Percentiles rank a stretch among this genome's conserved stretches.
phyloP scores from a whole-genome alignment of 2,888 invertebrate species.

The Amphipoea lucens region DNA sequence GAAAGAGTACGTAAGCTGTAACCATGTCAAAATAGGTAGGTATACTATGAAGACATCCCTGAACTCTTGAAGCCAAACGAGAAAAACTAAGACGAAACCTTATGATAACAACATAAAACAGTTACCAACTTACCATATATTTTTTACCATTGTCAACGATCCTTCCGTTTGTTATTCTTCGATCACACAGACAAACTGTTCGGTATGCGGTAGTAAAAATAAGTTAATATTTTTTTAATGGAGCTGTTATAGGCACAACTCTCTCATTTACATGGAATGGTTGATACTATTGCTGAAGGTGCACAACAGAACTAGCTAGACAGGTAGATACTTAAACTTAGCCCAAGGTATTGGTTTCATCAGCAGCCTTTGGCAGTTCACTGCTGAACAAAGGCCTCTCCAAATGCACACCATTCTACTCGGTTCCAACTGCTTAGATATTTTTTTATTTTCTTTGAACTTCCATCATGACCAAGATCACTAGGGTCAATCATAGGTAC shows the following conservation, averaged over 20 bases:
- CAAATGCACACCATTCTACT: no score
- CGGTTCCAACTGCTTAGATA: no score
- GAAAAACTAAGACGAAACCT: no score
- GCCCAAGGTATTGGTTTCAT: neutral
- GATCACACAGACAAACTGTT: conserved; percentile 46
- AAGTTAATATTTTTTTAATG: neutral
- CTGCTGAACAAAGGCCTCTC: no score
- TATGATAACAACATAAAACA: no score
- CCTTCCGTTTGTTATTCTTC: conserved; percentile 48
- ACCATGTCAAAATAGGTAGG: no score
- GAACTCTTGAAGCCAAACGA: no score
- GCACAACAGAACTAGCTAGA: neutral
- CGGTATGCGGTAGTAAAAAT: neutral
- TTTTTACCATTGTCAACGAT: conserved; percentile 26
- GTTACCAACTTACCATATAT: conserved; percentile 40
- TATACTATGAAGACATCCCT: no score
- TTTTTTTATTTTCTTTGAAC: neutral
- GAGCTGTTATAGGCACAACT: neutral
- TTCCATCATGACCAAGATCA: neutral
- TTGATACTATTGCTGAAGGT: neutral
- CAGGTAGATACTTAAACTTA: neutral
- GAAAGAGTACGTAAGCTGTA: no score
- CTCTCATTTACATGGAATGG: neutral
- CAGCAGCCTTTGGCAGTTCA: no score
- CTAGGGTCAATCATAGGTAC: neutral